Percentiles rank a stretch among this genome's conserved stretches.
Evolutionary conservation across 1,140 invertebrate species (phyloP).

Genomic region (Formica selysi): DNA sequence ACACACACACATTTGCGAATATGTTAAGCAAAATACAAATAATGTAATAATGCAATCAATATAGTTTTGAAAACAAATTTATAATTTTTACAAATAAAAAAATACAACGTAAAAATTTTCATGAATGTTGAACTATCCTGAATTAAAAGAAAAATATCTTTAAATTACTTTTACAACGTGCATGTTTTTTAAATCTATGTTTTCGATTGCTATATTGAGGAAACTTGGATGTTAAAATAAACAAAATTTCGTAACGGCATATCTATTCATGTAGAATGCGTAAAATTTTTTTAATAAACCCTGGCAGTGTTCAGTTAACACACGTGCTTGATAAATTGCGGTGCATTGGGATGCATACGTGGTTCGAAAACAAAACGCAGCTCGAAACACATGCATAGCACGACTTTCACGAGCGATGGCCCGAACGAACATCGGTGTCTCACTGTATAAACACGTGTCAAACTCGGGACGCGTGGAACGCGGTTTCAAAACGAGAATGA

Average conservation of each 20-base stretch:
- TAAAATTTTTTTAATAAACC: conserved; percentile 59
- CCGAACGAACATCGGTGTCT: conserved; percentile 44
- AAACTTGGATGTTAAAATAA: neutral
- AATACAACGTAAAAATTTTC: neutral
- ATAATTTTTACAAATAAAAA: neutral
- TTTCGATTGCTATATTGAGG: neutral
- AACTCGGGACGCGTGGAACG: conserved; percentile 37
- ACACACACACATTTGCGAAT: neutral
- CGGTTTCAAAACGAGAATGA: conserved; percentile 5
- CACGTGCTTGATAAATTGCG: conserved; percentile 6
- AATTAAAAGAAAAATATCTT: neutral
- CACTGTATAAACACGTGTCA: conserved; percentile 56
- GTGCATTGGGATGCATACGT: conserved; percentile 4
- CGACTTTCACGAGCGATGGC: conserved; percentile 47
- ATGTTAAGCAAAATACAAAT: neutral
- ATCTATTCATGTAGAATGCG: neutral
- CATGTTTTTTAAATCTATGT: neutral
- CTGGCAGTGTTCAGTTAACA: conserved; percentile 15
- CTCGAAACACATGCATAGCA: conserved; percentile 47
- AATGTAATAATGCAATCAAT: neutral
- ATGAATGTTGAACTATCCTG: neutral
- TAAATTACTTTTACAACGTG: neutral
- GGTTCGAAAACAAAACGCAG: conserved; percentile 35
- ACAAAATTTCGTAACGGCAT: neutral
- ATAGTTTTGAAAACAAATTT: neutral